Base-by-base conservation (phyloP, 2,888 invertebrate species). In the Criorhina ranunculi region DNA sequence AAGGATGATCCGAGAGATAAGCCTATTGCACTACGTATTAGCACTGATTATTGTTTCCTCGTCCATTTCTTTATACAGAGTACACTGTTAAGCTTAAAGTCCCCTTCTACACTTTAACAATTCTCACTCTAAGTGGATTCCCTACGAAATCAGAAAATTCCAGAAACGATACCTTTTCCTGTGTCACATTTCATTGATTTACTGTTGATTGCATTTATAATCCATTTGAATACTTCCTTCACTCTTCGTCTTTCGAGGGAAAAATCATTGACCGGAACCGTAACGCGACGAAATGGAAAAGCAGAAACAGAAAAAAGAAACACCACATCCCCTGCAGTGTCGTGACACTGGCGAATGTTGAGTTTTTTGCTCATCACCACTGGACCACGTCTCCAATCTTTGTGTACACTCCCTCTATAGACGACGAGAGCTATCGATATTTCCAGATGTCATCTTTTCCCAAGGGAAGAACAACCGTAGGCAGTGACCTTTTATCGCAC, bases 151-250 rank as follows among this genome's bases (percentile, higher is more conserved):
- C 42, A 19, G 40, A 35, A 49, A 7, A 49, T 40, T 37, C 40
- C 12, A 40, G 53, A 19, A 37, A 9, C 12, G 31, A 12, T 59
- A 15, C 9, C 67, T 59, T 51, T 60, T 35, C 49, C 42, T 42
- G 46, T 24, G 40, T 44, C 49, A 17, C 35, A 53, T 44, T 69
- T 35, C 60, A 60, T 69, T 53, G 77, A 77, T 77, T 77, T 77
- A 77, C 69, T 29, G 59, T 42, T 15, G 35, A n/a, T 35, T 76
- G 76, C 76, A 51, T 57, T 76, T 66, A 24, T 57, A 59, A 51
- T 76, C 40, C 37, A 53, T 73, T 55, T 49, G 44, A 44, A 35
- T 51, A 24, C 44, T 0, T 3, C 24, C 24, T 5, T 4, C 17
- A 5, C 31, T 9, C 24, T 9, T 6, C 5, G 11, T 15, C 51